Percentiles rank a stretch among this genome's conserved stretches.
Conservation (phyloP, 2,113 vertebrate species). For the Dicerorhinus sumatrensis region DNA sequence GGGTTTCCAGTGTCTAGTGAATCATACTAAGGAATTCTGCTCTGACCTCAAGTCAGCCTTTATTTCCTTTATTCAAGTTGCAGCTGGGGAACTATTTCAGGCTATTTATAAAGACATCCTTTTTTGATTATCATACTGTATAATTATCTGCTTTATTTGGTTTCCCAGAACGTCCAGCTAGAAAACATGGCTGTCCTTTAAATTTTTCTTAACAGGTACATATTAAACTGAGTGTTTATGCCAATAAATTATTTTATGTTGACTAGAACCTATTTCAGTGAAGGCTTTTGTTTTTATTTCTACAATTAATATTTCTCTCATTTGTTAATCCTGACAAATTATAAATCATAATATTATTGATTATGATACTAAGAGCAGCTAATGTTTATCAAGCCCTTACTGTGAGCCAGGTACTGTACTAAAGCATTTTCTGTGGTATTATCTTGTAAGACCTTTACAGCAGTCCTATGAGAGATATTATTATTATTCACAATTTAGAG, state of each 20-base stretch:
- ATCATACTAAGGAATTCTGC: constrained; percentile 59
- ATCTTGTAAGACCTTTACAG: neutral
- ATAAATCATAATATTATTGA: neutral
- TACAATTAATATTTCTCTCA: neutral
- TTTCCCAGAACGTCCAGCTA: neutral
- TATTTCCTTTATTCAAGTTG: constrained; percentile 28
- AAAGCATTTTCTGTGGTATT: neutral
- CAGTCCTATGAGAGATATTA: neutral
- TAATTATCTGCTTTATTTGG: neutral
- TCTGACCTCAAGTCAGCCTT: constrained; percentile 55
- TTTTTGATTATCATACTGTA: constrained; percentile 30
- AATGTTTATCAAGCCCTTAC: neutral
- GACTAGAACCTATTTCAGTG: neutral
- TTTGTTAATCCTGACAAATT: neutral
- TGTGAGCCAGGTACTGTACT: neutral
- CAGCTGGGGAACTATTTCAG: constrained; percentile 23
- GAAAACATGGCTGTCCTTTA: neutral
- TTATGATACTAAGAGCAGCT: neutral
- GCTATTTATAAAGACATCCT: constrained; percentile 45
- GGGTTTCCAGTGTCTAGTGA: constrained; percentile 59
- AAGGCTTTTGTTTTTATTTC: neutral
- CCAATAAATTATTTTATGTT: neutral
- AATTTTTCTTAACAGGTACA: neutral
- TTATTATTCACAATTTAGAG: neutral
- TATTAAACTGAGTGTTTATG: neutral